Percentiles rank a stretch among this genome's conserved stretches.
Evolutionary conservation across 2,797 vertebrate species (phyloP).

Genomic region (Masticophis lateralis): DNA sequence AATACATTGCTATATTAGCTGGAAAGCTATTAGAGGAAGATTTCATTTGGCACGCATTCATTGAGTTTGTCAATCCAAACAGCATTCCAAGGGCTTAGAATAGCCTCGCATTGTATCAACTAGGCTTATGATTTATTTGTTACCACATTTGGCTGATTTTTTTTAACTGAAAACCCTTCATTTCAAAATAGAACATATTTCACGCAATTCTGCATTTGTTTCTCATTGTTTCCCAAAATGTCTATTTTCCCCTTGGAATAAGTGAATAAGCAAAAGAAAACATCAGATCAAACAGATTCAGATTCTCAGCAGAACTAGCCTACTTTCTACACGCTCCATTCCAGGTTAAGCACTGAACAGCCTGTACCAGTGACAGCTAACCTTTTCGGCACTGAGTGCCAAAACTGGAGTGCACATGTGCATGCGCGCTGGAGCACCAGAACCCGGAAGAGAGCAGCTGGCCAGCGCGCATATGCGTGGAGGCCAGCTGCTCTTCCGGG

Average conservation of each 20-base stretch:
- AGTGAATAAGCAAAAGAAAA: neutral
- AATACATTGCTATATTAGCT: neutral
- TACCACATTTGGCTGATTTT: neutral
- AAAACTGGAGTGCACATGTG: no score
- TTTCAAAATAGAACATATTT: neutral
- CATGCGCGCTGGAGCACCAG: no score
- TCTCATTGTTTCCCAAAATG: neutral
- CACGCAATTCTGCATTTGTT: neutral
- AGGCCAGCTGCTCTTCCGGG: no score
- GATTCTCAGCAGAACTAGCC: neutral
- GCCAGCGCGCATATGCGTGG: no score
- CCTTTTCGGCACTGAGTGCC: no score
- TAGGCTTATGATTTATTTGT: neutral
- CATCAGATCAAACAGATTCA: neutral
- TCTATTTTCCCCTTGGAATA: neutral
- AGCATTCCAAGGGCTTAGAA: neutral
- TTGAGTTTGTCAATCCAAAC: neutral
- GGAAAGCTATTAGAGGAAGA: neutral
- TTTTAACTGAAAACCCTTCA: neutral
- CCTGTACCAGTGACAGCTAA: neutral
- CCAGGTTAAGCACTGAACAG: slow-evolving; percentile 14
- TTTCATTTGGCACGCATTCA: neutral
- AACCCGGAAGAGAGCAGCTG: no score
- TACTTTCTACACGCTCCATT: neutral
- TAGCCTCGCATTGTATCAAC: neutral